Percentiles rank a stretch among this genome's conserved stretches.
phyloP scores from a whole-genome alignment of 2,888 invertebrate species.

The Dascillus cervinus region DNA sequence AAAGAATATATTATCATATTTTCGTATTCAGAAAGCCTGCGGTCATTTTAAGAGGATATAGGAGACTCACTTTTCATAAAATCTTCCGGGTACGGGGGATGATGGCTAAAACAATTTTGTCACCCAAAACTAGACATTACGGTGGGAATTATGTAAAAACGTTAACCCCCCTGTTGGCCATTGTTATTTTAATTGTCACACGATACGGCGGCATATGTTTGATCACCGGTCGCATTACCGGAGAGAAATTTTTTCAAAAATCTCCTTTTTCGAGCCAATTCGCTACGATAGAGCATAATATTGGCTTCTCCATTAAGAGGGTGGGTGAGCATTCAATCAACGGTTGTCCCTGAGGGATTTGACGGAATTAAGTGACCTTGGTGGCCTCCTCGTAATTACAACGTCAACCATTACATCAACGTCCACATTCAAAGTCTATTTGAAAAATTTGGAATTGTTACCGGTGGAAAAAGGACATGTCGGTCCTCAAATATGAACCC shows the following conservation, averaged over 20 bases:
- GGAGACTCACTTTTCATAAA: slow-evolving; percentile 4
- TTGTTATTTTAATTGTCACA: slow-evolving; percentile 20
- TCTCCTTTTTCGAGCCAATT: too few relatives aligned
- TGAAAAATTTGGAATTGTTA: too few relatives aligned
- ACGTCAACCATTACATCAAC: too few relatives aligned
- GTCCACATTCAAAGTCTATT: too few relatives aligned
- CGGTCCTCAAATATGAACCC: too few relatives aligned
- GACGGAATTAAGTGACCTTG: slow-evolving; percentile 38
- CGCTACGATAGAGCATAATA: too few relatives aligned
- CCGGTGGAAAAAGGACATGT: too few relatives aligned
- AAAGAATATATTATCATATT: slow-evolving; percentile 32
- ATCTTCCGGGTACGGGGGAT: background rate
- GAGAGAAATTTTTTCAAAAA: too few relatives aligned
- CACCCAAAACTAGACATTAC: too few relatives aligned
- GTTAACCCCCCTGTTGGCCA: too few relatives aligned
- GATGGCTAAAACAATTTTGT: too few relatives aligned
- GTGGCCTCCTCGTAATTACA: slow-evolving; percentile 35
- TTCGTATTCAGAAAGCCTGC: slow-evolving; percentile 26
- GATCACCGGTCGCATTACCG: background rate
- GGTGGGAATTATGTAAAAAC: too few relatives aligned
- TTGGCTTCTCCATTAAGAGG: slow-evolving; percentile 9
- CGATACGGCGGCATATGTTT: slow-evolving; percentile 9
- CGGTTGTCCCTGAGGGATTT: slow-evolving; percentile 33
- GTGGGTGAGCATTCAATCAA: slow-evolving; percentile 34
- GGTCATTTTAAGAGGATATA: slow-evolving; percentile 28